A percentile compares a stretch with the other conserved stretches of the same genome.
Evolutionary conservation across 2,113 vertebrate genomes (phyloP).

Genomic region (Thryonomys swinderianus): DNA sequence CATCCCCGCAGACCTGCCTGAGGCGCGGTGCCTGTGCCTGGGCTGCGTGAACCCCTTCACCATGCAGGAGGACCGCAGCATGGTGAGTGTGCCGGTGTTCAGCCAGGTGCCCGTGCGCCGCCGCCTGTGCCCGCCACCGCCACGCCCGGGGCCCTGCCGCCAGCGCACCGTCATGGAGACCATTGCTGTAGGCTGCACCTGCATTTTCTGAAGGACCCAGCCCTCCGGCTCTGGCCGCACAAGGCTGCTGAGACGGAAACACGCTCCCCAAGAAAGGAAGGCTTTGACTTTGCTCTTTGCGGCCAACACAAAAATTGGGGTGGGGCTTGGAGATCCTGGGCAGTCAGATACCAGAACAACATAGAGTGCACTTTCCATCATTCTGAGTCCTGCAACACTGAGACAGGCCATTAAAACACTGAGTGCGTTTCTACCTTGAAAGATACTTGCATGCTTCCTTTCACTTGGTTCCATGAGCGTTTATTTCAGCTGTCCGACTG

Average conservation of each 20-base stretch:
- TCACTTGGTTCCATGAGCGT: background rate
- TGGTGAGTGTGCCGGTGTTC: constrained; percentile 92
- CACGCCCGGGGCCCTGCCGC: background rate
- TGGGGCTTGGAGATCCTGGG: background rate
- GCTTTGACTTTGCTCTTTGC: constrained; percentile 22
- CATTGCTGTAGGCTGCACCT: constrained; percentile 92
- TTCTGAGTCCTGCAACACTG: background rate
- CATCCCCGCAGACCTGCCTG: constrained; percentile 89
- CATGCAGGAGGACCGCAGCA: constrained; percentile 92
- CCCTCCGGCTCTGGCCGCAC: background rate
- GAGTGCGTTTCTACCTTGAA: background rate
- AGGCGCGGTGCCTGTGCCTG: constrained; percentile 88
- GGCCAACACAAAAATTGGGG: background rate
- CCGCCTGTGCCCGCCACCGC: constrained; percentile 84
- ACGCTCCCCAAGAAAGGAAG: constrained; percentile 27
- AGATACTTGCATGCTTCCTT: background rate
- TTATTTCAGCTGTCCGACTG: background rate
- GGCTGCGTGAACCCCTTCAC: constrained; percentile 94
- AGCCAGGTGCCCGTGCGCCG: constrained; percentile 91
- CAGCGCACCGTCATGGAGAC: constrained; percentile 89
- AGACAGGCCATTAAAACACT: background rate
- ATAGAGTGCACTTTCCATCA: background rate
- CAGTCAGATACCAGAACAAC: background rate
- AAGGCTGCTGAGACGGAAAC: constrained; percentile 31
- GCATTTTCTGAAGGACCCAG: constrained; percentile 88